Base-by-base conservation (phyloP, 2,797 vertebrate genomes). In the Microchirus variegatus region DNA sequence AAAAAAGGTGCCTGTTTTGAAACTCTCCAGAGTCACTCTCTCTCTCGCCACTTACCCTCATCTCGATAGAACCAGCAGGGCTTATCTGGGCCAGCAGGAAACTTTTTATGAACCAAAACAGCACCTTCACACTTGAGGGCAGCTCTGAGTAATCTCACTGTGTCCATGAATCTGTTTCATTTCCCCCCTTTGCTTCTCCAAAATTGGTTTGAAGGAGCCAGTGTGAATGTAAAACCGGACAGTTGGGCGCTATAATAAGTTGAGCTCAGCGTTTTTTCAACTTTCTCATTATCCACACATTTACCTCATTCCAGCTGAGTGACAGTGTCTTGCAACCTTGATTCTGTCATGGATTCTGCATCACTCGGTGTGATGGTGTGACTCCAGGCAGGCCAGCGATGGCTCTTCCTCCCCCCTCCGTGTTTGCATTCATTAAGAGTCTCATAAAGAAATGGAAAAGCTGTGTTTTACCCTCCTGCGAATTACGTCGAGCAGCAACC, bases 241-340 rank as follows among this genome's bases (percentile, higher is more conserved):
- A 9, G 16, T 3, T 5, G 9, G 10, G 15, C 35, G 50, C 59
- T 64, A 10, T 77, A 73, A 81, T 82, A 65, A 77, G 77, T 59
- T 62, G 62, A 69, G 66, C 35, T 53, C 47, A 40, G 26, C 48
- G 16, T 38, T 66, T 66, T 40, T 17, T 51, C 60, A 17, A 62
- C 74, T 72, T 76, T 81, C 80, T 90, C 85, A 87, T 91, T 87
- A 89, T 60, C 71, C 60, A 19, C 67, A 68, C 73, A 66, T 80
- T 83, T 75, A 82, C 78, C 84, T 81, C 69, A 70, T 63, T 80
- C 65, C 65, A 52, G 70, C 56, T 65, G 69, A 70, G 44, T 71
- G 70, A 64, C 78, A 37, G 52, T 17, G 73, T 73, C 80, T 69
- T 26, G 60, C 73, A 72, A 65, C 66, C 65, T 55, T 82, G 64